Evolutionary conservation across 2,888 invertebrate genomes (phyloP).

Genomic region (Clusia tigrina): DNA sequence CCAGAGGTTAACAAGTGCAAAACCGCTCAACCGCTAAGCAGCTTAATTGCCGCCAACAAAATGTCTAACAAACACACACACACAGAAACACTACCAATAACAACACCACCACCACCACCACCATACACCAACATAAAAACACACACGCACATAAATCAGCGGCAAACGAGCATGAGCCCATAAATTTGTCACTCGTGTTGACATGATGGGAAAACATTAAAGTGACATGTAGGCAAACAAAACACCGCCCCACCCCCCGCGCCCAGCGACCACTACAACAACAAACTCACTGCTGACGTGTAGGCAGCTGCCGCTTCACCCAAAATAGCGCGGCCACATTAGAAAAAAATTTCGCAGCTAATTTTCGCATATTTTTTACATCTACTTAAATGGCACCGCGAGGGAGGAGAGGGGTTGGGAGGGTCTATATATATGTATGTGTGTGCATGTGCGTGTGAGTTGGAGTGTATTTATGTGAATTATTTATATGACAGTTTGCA

Average conservation of each 20-base stretch:
- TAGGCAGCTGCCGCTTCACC: neutral
- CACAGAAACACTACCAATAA: neutral
- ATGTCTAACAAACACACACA: constrained; percentile 3
- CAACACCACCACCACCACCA: too few species aligned
- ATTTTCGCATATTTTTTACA: constrained; percentile 6
- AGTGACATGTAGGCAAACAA: constrained; percentile 16
- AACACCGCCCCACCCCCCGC: neutral
- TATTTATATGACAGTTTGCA: too few species aligned
- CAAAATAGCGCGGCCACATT: neutral
- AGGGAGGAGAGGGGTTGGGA: too few species aligned
- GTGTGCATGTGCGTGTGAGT: too few species aligned
- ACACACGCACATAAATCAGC: constrained; percentile 38
- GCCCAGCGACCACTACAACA: neutral
- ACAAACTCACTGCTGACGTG: neutral
- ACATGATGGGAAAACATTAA: constrained; percentile 32
- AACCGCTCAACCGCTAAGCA: too few species aligned
- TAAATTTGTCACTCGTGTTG: constrained; percentile 51
- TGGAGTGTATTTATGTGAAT: too few species aligned
- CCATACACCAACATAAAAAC: constrained; percentile 16
- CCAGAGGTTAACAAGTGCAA: too few species aligned
- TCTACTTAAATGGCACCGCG: too few species aligned
- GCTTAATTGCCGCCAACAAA: too few species aligned
- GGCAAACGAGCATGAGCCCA: constrained; percentile 31
- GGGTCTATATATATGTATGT: too few species aligned
- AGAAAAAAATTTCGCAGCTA: neutral